Base-by-base conservation (phyloP, 1,140 invertebrate genomes). In the Listronotus bonariensis region DNA sequence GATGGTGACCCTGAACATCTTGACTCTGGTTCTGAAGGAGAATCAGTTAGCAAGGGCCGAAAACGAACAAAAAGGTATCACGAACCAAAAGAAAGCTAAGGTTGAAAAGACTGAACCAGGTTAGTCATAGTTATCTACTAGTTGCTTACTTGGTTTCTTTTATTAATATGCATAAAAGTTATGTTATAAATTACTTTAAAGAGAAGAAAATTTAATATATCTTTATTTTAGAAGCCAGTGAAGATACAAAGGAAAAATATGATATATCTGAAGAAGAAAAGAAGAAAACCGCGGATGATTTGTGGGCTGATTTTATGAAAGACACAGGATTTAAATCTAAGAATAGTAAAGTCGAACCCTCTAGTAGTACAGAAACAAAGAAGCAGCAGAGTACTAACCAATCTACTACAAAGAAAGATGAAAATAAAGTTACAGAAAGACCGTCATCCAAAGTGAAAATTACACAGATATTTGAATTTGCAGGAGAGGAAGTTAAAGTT, bases 261-360 rank as follows among this genome's bases (percentile, higher is more conserved):
- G 14, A 43, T 8, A 1, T 43, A 5, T 11, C 58, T 11, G 41
- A 34, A 36, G 53, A 65, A 10, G n/a, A 67, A 12, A 36, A 36
- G 43, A 71, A 69, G 32, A 60, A 61, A 56, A 66, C 66, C 18
- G 51, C 43, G 57, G 88, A 90, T 74, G 84, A 86, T 66, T 75
- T 92, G 1, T 92, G 89, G 89, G 87, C 88, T 8, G 86, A 86
- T 76, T 92, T 92, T 73, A 83, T 89, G 73, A 87, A 85, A 73
- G 88, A 89, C 73, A 87, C 88, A 57, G 84, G 85, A 75, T 81
- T 82, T 65, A 80, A 81, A 75, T 74, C 79, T 36, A 76, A 76
- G 67, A 43, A 59, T 49, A 67, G 38, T 32, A 60, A 15, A 17
- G 42, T 36, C 42, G 42, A 32, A n/a, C 41, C 45, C 36, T 14